These are phyloP conservation scores for Ctenochaetus hawaiiensis DNA, from an alignment of 2,797 vertebrate genomes.

Conservation along the genomic window DNA sequence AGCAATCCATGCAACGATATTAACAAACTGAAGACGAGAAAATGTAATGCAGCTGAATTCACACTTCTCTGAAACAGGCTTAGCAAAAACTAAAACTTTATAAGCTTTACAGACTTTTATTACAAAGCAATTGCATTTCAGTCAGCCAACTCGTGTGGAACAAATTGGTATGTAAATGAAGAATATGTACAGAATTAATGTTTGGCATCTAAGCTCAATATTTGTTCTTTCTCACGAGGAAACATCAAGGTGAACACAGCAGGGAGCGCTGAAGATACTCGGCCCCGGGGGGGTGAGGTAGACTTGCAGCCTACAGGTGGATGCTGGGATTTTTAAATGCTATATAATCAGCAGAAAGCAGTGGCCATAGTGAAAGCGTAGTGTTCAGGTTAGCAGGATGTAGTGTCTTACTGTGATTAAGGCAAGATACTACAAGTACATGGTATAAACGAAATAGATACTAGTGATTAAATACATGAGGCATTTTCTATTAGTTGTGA, in stretches of 20 bases:
- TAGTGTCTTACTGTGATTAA: too few species aligned
- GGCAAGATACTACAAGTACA: too few species aligned
- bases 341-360: not conserved
- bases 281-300: not conserved
- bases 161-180: conserved; percentile 7
- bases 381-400: not conserved
- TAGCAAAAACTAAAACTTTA: not conserved
- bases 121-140: not conserved
- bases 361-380: not conserved
- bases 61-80: not conserved
- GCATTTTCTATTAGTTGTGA: too few species aligned
- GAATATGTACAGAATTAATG: conserved; percentile 1
- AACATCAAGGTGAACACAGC: not conserved
- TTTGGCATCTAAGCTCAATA: not conserved
- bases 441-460: too few species aligned
- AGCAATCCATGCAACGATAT: not conserved
- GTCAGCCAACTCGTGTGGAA: not conserved
- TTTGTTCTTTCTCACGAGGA: not conserved
- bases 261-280: not conserved
- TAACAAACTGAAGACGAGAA: not conserved
- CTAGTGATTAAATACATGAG: too few species aligned
- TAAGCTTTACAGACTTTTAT: not conserved
- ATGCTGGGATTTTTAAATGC: conserved; percentile 1
- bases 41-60: not conserved
- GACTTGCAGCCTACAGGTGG: not conserved